Conservation (phyloP, 1,140 invertebrate genomes). For the Drosophila rhopaloa region DNA sequence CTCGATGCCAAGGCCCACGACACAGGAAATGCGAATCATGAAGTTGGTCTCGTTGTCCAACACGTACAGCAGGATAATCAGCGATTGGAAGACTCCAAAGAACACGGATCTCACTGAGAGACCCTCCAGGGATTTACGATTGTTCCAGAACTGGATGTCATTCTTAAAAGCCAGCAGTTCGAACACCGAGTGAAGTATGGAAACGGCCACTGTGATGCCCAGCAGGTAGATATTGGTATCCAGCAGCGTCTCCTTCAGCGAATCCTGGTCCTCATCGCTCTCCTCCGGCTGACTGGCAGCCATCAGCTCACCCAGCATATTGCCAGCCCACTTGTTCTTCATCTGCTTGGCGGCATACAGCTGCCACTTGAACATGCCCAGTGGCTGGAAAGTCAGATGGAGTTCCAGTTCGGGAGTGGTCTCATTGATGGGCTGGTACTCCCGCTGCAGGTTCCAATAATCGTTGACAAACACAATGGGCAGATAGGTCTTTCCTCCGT, state of each 20-base stretch:
- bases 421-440: slow-evolving; percentile 97
- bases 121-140: slow-evolving; percentile 98
- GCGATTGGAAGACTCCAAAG: slow-evolving; percentile 98
- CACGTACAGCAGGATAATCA: slow-evolving; percentile 98
- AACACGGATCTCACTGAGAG: slow-evolving; percentile 99
- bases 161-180: slow-evolving; percentile 99
- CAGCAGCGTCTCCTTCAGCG: slow-evolving; percentile 97
- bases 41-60: slow-evolving; percentile 99
- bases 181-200: slow-evolving; percentile 98
- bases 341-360: slow-evolving; percentile 98
- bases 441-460: slow-evolving; percentile 99
- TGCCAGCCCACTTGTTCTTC: slow-evolving; percentile 90
- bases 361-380: slow-evolving; percentile 99
- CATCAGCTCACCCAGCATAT: slow-evolving; percentile 86
- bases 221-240: slow-evolving; percentile 99
- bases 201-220: slow-evolving; percentile 95
- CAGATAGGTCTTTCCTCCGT: slow-evolving; percentile 93
- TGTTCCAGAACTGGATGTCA: slow-evolving; percentile 99
- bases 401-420: slow-evolving; percentile 90
- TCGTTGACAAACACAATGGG: slow-evolving; percentile 98
- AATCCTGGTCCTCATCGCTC: slow-evolving; percentile 96
- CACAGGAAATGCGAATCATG: slow-evolving; percentile 95
- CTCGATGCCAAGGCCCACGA: slow-evolving; percentile 98
- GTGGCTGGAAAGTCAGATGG: slow-evolving; percentile 95
- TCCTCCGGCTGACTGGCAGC: slow-evolving; percentile 66